Conservation (phyloP, 2,113 vertebrate genomes). For the Columba livia region DNA sequence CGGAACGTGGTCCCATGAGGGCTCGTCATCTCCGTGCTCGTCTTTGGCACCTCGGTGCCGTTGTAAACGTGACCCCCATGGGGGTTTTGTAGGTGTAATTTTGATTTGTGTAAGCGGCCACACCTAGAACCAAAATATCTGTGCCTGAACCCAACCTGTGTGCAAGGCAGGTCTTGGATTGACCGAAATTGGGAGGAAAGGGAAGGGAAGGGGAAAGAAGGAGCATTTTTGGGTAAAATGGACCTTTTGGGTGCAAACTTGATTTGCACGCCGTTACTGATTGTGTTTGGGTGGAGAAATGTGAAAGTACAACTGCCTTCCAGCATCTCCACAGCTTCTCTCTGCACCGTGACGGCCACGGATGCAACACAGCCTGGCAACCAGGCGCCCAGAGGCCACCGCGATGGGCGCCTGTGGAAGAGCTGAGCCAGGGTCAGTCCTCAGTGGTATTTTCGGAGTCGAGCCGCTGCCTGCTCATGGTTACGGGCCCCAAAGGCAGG, state of each 20-base stretch:
- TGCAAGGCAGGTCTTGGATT: not conserved
- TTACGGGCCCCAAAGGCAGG: fast-evolving
- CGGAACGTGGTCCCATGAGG: not conserved
- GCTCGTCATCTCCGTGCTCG: fast-evolving
- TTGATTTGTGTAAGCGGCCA: not conserved
- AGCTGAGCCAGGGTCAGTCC: not conserved
- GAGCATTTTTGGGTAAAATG: not conserved
- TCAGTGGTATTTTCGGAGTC: not conserved
- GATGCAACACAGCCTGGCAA: fast-evolving
- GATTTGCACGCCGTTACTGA: fast-evolving
- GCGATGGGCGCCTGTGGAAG: not conserved
- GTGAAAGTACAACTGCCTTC: fast-evolving
- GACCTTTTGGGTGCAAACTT: not conserved
- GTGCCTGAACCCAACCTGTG: not conserved
- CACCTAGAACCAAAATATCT: not conserved
- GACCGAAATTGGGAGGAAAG: not conserved
- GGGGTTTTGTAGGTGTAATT: not conserved
- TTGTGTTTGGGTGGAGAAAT: not conserved
- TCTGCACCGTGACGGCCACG: fast-evolving
- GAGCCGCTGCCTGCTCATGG: not conserved
- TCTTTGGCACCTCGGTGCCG: not conserved
- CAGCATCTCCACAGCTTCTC: not conserved
- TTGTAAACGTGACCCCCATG: not conserved
- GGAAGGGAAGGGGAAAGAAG: too few species aligned
- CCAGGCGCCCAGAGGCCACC: fast-evolving